Evolutionary conservation across 2,113 vertebrate species (phyloP).

Genomic region (Monarcha castaneiventris): DNA sequence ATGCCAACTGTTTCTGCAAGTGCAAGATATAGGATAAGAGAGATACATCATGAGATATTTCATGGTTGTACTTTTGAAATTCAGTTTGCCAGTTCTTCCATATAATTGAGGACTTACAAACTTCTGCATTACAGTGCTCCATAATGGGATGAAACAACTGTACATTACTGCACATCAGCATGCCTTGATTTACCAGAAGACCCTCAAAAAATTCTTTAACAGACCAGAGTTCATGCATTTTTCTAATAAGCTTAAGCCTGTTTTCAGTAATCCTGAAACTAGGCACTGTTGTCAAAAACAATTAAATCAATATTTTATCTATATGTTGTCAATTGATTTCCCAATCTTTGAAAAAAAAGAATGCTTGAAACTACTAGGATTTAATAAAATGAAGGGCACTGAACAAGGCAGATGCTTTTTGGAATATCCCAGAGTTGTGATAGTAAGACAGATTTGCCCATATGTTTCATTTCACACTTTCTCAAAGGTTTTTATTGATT

Average conservation of each 20-base stretch:
- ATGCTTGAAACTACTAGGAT: neutral
- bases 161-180: neutral
- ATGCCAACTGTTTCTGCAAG: neutral
- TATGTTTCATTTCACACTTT: constrained; percentile 52
- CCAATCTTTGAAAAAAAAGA: neutral
- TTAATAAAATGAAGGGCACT: constrained; percentile 5
- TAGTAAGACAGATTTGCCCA: constrained; percentile 8
- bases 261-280: neutral
- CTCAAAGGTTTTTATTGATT: constrained; percentile 39
- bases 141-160: neutral
- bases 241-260: neutral
- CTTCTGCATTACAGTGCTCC: neutral
- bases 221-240: neutral
- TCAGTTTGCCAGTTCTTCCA: neutral
- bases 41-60: neutral
- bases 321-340: neutral
- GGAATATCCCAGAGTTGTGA: constrained; percentile 14
- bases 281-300: neutral
- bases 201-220: neutral
- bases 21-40: neutral
- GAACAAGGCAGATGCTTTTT: constrained; percentile 15
- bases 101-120: neutral
- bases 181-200: neutral
- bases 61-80: neutral
- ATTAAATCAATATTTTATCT: neutral